Evolutionary conservation across 2,113 vertebrate genomes (phyloP).

Genomic region (Colistium nudipinnis): DNA sequence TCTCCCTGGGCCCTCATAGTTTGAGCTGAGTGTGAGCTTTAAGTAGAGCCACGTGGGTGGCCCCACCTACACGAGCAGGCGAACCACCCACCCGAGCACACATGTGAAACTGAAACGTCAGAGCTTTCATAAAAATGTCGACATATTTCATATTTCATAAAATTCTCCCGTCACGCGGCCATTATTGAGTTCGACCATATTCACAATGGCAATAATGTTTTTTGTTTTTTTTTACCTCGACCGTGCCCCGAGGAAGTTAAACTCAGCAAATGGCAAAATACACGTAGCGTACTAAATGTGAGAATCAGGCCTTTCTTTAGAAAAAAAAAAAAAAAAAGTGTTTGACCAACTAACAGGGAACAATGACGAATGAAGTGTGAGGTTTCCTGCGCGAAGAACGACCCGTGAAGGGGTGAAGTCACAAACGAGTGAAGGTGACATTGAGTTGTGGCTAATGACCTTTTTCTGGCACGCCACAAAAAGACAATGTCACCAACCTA

Average conservation of each 20-base stretch:
- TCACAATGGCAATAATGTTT: too few relatives aligned
- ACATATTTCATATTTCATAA: too few relatives aligned
- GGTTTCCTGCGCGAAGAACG: neutral
- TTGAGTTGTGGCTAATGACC: constrained; percentile 69
- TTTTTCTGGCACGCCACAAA: constrained; percentile 27
- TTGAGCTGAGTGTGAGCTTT: constrained; percentile 21
- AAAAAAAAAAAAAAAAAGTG: neutral
- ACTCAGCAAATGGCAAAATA: neutral
- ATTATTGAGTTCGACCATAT: too few relatives aligned
- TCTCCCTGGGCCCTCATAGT: constrained; percentile 16
- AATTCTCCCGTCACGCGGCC: too few relatives aligned
- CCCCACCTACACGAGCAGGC: constrained; percentile 39
- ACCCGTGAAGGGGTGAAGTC: constrained; percentile 22
- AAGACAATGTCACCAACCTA: neutral
- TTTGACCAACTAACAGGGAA: neutral
- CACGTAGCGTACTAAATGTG: too few relatives aligned
- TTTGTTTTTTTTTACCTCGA: too few relatives aligned
- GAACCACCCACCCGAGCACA: neutral
- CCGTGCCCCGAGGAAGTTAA: neutral
- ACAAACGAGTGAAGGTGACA: constrained; percentile 77
- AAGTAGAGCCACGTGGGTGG: neutral
- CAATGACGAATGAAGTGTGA: neutral
- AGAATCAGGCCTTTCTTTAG: neutral
- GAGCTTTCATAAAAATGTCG: too few relatives aligned
- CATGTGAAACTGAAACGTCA: constrained; percentile 52